Evolutionary conservation across 2,888 invertebrate species (phyloP).

Genomic region (Sphecodes monilicornis): DNA sequence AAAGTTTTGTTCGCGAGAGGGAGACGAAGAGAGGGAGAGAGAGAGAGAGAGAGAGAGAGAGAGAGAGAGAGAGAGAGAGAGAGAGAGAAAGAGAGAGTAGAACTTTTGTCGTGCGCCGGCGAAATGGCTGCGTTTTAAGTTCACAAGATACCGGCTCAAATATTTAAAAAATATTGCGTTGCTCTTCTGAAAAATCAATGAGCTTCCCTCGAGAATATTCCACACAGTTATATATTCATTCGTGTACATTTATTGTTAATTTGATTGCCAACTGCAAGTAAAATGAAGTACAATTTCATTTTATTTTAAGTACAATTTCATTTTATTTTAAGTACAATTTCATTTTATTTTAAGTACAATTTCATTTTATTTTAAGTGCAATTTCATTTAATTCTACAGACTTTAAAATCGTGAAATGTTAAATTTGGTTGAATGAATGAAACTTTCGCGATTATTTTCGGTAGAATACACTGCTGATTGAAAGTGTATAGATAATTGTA

Average conservation of each 20-base stretch:
- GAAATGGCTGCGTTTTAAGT: constrained; percentile 58
- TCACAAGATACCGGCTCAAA: constrained; percentile 68
- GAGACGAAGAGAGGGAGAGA: too few relatives aligned
- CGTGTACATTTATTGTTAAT: background rate
- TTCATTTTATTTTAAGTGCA: background rate
- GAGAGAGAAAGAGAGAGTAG: background rate
- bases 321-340: background rate
- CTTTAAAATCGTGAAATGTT: background rate
- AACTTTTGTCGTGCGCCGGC: constrained; percentile 55
- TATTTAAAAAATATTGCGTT: constrained; percentile 54
- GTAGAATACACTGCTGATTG: background rate
- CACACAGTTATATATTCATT: background rate
- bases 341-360: background rate
- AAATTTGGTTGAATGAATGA: background rate
- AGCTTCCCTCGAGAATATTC: background rate
- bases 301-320: background rate
- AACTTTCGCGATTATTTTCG: background rate
- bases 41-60: background rate
- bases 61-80: constrained; percentile 26
- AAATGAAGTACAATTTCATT: background rate
- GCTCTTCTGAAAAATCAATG: too few relatives aligned
- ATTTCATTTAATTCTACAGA: background rate
- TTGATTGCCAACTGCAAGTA: background rate
- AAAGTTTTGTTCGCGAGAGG: constrained; percentile 12
- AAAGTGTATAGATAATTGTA: background rate